phyloP scores from a whole-genome alignment of 2,888 invertebrate genomes.

The Rugalucina vietnamica region DNA sequence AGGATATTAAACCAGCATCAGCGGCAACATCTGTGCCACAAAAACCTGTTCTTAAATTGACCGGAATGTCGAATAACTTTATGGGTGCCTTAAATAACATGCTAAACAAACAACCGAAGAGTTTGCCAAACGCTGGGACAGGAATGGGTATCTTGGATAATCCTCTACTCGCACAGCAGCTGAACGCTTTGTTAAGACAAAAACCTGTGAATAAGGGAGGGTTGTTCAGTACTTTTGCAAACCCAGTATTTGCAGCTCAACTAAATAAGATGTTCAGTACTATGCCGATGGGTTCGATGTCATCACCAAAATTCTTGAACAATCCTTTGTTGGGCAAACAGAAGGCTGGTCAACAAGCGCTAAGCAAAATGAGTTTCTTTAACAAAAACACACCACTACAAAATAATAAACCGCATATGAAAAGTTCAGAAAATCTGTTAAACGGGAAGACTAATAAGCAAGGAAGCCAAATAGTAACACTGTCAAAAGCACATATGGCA shows the following conservation, averaged over 20 bases:
- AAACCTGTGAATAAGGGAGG: background rate
- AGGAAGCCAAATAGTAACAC: no score
- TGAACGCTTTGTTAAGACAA: background rate
- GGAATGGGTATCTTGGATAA: background rate
- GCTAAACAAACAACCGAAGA: background rate
- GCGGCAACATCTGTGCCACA: background rate
- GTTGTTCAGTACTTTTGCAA: background rate
- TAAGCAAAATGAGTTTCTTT: no score
- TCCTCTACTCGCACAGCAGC: background rate
- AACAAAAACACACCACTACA: no score
- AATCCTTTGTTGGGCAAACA: background rate
- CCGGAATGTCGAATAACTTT: background rate
- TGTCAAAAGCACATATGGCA: no score
- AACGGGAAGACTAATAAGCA: no score
- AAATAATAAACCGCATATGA: no score
- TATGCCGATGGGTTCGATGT: background rate
- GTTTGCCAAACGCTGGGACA: background rate
- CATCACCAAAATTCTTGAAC: background rate
- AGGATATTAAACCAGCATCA: background rate
- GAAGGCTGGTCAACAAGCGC: no score
- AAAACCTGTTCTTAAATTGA: background rate
- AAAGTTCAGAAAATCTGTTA: no score
- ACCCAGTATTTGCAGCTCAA: background rate
- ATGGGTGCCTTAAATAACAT: background rate
- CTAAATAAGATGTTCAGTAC: background rate